phyloP scores from a whole-genome alignment of 2,888 invertebrate species.

The Meteorus cinctellus region DNA sequence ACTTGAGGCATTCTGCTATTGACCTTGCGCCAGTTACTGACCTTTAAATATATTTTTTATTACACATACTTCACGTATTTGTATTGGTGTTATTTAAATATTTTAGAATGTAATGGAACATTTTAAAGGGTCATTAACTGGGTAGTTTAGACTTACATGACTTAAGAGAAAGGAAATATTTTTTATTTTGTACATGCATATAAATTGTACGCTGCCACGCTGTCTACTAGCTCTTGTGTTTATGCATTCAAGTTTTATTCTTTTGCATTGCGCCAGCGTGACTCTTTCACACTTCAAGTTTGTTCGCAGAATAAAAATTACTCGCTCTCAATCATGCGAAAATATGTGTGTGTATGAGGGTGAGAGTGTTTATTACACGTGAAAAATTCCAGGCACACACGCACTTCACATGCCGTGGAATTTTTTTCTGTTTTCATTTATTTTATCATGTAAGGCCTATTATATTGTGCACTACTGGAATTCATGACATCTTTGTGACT shows the following conservation, averaged over 20 bases:
- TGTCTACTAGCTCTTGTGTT: conserved; percentile 61
- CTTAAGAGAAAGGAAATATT: conserved; percentile 1
- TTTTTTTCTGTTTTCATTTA: conserved; percentile 45
- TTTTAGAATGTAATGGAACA: too few species aligned
- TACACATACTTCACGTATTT: too few species aligned
- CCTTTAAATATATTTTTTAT: too few species aligned
- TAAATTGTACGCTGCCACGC: conserved; percentile 64
- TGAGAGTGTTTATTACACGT: background rate
- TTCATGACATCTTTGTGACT: background rate
- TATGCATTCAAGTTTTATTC: conserved; percentile 16
- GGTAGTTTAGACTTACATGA: too few species aligned
- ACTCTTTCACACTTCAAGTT: conserved; percentile 7
- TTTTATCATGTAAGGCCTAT: background rate
- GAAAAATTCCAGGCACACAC: conserved; percentile 10
- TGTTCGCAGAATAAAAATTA: conserved; percentile 9
- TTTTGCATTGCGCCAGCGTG: background rate
- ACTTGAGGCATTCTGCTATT: too few species aligned
- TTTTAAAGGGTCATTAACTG: too few species aligned
- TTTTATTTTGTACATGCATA: conserved; percentile 46
- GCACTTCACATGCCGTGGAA: conserved; percentile 29
- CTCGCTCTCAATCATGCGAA: background rate
- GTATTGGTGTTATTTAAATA: too few species aligned
- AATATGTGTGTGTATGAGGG: background rate
- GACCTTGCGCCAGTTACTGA: too few species aligned
- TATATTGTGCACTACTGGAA: background rate